Evolutionary conservation across 1,140 invertebrate genomes (phyloP), one percentile per base, ranked within the genome.

Genomic region (Leucophenga varia): DNA sequence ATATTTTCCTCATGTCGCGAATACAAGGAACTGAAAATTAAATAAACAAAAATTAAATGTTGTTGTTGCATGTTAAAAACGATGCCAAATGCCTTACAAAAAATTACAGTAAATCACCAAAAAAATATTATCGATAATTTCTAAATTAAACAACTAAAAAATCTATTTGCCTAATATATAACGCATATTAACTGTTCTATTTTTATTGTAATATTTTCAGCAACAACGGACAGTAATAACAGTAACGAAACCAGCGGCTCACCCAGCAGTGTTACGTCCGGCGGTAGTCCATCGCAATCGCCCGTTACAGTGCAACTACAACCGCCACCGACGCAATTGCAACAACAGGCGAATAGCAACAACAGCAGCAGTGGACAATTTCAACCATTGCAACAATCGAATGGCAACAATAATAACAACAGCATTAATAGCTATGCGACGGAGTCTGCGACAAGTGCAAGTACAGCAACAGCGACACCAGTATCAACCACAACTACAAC

Each of bases 201-300:
- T n/a, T n/a, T n/a, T n/a, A n/a, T n/a, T n/a, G n/a, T n/a, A n/a
- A n/a, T 86, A 13, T 85, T 84, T 12, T 88, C 87, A 13, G 86
- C 86, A n/a, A 88, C 87, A 47, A 90, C 88, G 12, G 88, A 90
- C 57, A 87, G 85, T 61, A 88, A 88, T 64, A 87, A 88, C 70
- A 88, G 86, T 72, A 89, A 89, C 72, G 86, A 86, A 78, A 88
- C 86, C 9, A 85, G 83, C 43, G 87, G 86, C 49, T 91, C 89
- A 42, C 91, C 89, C 22, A 88, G 88, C 52, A 93, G 89, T 45
- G 88, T 84, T 63, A 89, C 86, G 55, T 93, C 86, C 34, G 76
- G 74, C 47, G 57, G 78, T 56, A 68, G 76, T 75, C 77, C 81
- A 47, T 67, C 79, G 19, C 73, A 78, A 54, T 80, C 84, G 36